phyloP scores from a whole-genome alignment of 2,888 invertebrate species.

The Orgyia antiqua region DNA sequence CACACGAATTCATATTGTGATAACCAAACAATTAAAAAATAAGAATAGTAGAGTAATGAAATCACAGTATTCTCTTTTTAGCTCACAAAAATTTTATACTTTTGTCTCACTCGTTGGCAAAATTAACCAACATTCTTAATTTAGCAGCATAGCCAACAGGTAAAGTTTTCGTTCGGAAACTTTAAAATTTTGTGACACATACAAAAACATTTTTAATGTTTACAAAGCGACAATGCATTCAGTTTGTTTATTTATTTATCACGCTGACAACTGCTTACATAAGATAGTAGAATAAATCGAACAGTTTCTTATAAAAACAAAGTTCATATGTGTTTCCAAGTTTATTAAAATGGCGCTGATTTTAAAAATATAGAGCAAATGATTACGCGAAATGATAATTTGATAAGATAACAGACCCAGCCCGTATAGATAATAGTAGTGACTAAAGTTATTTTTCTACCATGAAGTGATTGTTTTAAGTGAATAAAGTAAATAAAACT shows the following conservation, averaged over 20 bases:
- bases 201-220: neutral
- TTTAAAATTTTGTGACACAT: neutral
- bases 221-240: neutral
- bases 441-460: slow-evolving; percentile 42
- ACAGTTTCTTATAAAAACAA: neutral
- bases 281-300: neutral
- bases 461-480: slow-evolving; percentile 59
- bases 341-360: slow-evolving; percentile 46
- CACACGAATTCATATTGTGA: slow-evolving; percentile 50
- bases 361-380: slow-evolving; percentile 62
- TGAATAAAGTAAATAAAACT: slow-evolving; percentile 39
- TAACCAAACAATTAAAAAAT: slow-evolving; percentile 25
- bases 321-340: neutral
- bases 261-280: neutral
- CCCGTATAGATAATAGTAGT: slow-evolving; percentile 53
- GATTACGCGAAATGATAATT: slow-evolving; percentile 62
- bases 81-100: neutral
- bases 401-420: slow-evolving; percentile 71
- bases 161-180: slow-evolving; percentile 37
- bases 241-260: slow-evolving; percentile 1
- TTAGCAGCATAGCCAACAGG: slow-evolving; percentile 22
- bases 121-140: slow-evolving; percentile 9
- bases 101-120: slow-evolving; percentile 15
- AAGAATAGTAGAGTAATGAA: slow-evolving; percentile 16
- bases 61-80: slow-evolving; percentile 19